phyloP scores from a whole-genome alignment of 2,888 invertebrate species.

The Acleris cristana region DNA sequence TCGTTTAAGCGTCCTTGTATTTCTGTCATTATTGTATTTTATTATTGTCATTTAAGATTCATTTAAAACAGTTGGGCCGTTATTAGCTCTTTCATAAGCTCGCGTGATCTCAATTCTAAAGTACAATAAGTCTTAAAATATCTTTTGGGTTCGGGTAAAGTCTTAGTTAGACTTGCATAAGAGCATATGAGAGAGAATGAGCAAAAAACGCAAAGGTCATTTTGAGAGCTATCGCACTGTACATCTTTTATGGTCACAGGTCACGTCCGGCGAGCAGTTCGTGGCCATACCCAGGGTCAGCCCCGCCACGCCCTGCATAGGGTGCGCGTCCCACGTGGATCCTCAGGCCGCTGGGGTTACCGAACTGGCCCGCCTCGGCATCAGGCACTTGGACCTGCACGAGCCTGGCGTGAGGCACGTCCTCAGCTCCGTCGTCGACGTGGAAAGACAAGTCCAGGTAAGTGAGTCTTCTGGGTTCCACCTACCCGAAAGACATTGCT shows the following conservation, averaged over 20 bases:
- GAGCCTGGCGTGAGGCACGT: constrained; percentile 65
- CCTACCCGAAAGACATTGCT: too few species aligned
- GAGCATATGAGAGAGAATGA: too few species aligned
- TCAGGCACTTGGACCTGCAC: constrained; percentile 73
- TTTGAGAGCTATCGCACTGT: not conserved
- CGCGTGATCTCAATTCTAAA: too few species aligned
- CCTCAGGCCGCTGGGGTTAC: constrained; percentile 77
- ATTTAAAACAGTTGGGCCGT: too few species aligned
- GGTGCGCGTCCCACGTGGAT: constrained; percentile 80
- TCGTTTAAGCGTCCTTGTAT: too few species aligned
- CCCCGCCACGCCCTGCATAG: constrained; percentile 68
- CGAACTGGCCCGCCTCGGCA: constrained; percentile 73
- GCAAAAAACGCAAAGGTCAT: too few species aligned
- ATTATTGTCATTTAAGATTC: too few species aligned
- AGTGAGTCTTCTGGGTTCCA: constrained; percentile 27
- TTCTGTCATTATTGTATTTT: too few species aligned
- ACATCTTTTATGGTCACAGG: constrained; percentile 50
- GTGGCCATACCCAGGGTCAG: constrained; percentile 69
- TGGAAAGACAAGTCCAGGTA: constrained; percentile 84
- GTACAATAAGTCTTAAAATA: too few species aligned
- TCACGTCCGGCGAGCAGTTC: constrained; percentile 80
- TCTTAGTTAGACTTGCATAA: too few species aligned
- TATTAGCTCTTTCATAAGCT: too few species aligned
- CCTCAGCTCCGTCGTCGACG: constrained; percentile 71
- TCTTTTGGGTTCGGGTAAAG: too few species aligned